Base-by-base conservation (phyloP, 2,888 invertebrate species). In the Smittia aterrima region DNA sequence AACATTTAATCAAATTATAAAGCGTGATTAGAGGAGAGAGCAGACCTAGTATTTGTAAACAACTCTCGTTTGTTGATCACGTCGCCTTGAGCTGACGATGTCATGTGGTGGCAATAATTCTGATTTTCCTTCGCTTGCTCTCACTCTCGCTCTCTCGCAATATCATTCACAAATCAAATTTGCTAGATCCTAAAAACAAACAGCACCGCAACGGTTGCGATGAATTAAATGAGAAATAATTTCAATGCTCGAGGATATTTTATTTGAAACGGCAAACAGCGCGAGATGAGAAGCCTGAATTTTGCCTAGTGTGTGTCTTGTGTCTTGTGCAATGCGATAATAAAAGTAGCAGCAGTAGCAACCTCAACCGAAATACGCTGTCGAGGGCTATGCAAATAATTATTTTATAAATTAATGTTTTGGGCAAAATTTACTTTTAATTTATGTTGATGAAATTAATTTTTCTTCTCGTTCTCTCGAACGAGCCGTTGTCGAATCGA, bases 391-490 rank as follows among this genome's bases (percentile, higher is more conserved):
- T 72, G 72, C 72, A 72, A 72, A 72, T 72, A 72, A 72, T 72
- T 72, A 72, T 72, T 72, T 72, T 72, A 72, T 62, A 72, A 72
- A 72, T 72, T 72, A 72, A 72, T 72, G 70, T 72, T 62, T 13
- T 20, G 53, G 72, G 62, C 58, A 6, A 62, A 72, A 70, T 70
- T 70, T 70, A 24, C 70, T 70, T 70, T 70, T 70, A 70, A 72
- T 72, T 72, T 72, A 64, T 72, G 58, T 25, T 72, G 54, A 62
- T 72, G 20, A 62, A 72, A 72, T 62, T 72, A 40, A 66, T 72
- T 72, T 64, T 62, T 62, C 38, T 22, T 18, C 20, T 40, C 6
- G 18, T 1, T 66, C 32, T 58, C n/a, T n/a, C n/a, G n/a, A n/a
- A n/a, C n/a, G n/a, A n/a, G n/a, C n/a, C n/a, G n/a, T n/a, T n/a